Evolutionary conservation across 2,797 vertebrate genomes (phyloP), one percentile per base, ranked within the genome.

Genomic region (Rhinogobio ventralis): DNA sequence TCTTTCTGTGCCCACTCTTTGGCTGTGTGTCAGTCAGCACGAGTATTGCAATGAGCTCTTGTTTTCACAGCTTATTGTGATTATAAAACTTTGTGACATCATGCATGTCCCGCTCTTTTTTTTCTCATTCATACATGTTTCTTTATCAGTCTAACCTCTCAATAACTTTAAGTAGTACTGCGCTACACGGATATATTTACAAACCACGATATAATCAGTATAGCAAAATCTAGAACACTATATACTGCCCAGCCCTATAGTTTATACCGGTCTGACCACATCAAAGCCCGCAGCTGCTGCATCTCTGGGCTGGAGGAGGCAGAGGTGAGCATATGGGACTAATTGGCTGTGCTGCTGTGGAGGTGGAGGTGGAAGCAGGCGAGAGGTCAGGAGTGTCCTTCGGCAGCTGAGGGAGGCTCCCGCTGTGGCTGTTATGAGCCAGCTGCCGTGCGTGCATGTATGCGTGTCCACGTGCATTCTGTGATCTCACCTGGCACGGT

Each of bases 401-500:
- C 90, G 87, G 92, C 90, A 90, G 81, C 88, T 7, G 86, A 88
- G 88, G 85, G 88, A 90, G 55, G 83, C 88, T 92, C 91, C 88
- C 89, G 79, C 87, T 88, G 87, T 17, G 86, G 88, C 86, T 85
- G 91, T 91, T 91, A 90, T 88, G 88, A 90, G 89, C 91, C 93
- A 92, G 93, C 92, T 93, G 93, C 89, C 53, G 86, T 77, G 82
- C 85, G 4, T 60, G 30, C 19, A 75, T 85, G 85, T 84, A 87
- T 57, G 51, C 81, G 81, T 85, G 66, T 51, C 25, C 90, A 88
- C 78, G 62, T 89, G 88, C 92, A 94, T 93, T 91, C 92, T 91
- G 93, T 94, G 93, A 95, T 93, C 92, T 94, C 93, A 95, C 92
- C 92, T 94, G 90, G 91, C 92, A 81, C 57, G 25, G 39, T 77